Evolutionary conservation across 2,113 vertebrate genomes (phyloP), one percentile per base, ranked within the genome.

Genomic region (Nibea albiflora): DNA sequence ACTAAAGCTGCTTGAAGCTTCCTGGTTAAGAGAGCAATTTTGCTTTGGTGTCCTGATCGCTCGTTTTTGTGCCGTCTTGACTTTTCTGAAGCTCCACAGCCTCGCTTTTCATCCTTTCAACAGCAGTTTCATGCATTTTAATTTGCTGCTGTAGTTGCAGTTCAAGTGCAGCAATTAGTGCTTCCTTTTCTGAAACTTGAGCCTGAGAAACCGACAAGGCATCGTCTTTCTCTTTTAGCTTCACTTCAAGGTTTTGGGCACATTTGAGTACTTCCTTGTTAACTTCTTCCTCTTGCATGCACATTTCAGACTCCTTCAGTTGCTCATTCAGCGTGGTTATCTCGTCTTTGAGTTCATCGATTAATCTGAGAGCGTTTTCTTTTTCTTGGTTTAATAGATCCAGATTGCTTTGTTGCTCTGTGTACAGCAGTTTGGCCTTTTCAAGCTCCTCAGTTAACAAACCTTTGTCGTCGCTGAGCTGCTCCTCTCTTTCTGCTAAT

Each of bases 1-100:
- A 97, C 92, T 68, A 98, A 92, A 73, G 97, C 96, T 0, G 96
- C 97, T 66, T 97, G 96, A 6, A 97, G 85, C 49, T 96, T 98
- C 85, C 94, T 95, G 3, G 96, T 96, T 2, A 97, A 85, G 22
- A 84, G 94, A 16, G 94, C 92, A 22, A 73, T 53, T 90, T 94
- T 83, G 85, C 71, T 83, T 87, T 94, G 46, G 85, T 85, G 8
- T 90, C 80, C 20, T 70, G 92, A 26, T 94, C 86, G 11, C 79
- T 86, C 5, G 11, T 28, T 74, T 84, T 89, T 15, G 15, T 20
- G 52, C 47, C 35, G 4, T 87, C 81, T 24, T 20, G 66, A 39
- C 93, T 85, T 85, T 85, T 96, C 76, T 94, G 94, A 9, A 89
- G 67, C 72, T 93, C 91, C 31, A 65, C 53, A 4, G 80, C 67